A percentile compares a stretch with the other conserved stretches of the same genome.
Evolutionary conservation across 2,797 vertebrate genomes (phyloP).

Genomic region (Enteromius afrohamiltoni): DNA sequence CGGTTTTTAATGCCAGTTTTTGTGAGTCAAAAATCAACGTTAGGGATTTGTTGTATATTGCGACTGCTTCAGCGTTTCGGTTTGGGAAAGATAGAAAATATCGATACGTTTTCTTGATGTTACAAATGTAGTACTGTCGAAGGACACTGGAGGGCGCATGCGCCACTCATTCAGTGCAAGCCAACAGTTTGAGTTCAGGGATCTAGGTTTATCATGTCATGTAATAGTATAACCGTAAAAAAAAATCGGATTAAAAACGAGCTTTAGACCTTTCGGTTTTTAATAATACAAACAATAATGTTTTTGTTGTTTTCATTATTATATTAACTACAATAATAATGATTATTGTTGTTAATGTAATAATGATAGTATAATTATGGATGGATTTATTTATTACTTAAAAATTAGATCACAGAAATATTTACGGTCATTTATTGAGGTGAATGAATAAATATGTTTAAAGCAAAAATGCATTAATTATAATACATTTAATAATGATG

Average conservation of each 20-base stretch:
- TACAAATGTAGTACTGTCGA: not conserved
- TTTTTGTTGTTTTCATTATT: not conserved
- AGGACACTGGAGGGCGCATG: slow-evolving; percentile 17
- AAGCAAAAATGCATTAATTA: not conserved
- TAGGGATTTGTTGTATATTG: not conserved
- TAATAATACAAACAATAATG: too few species aligned
- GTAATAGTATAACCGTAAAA: not conserved
- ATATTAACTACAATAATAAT: too few species aligned
- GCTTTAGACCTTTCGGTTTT: not conserved
- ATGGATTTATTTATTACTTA: not conserved
- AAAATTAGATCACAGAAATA: not conserved
- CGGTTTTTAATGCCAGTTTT: not conserved
- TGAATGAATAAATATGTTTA: not conserved
- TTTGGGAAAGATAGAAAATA: not conserved
- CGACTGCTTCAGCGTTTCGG: not conserved
- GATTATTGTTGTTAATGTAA: not conserved
- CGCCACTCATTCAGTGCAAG: not conserved
- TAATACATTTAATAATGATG: not conserved
- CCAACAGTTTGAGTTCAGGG: not conserved
- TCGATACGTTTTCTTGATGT: not conserved
- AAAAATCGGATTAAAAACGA: not conserved
- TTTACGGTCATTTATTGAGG: not conserved
- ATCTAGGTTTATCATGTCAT: not conserved
- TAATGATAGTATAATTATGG: not conserved
- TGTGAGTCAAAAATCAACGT: not conserved